Conservation (phyloP, 2,113 vertebrate species). For the Megalops atlanticus region DNA sequence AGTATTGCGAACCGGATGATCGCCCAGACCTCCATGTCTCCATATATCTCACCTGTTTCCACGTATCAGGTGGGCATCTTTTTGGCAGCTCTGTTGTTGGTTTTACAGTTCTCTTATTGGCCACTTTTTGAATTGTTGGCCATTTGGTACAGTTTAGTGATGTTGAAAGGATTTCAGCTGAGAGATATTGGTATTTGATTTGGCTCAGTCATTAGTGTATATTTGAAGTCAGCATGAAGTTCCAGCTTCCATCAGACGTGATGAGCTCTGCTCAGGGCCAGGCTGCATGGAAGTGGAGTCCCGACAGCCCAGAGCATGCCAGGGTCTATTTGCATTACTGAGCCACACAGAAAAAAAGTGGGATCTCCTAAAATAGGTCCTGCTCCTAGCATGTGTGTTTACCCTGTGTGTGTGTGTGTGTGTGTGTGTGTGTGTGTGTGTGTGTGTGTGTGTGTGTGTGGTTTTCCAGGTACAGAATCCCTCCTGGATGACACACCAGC, state of each 20-base stretch:
- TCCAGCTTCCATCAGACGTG: neutral
- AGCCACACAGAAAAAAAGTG: neutral
- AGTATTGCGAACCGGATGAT: conserved; percentile 96
- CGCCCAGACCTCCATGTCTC: conserved; percentile 88
- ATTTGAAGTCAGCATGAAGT: neutral
- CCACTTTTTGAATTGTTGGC: neutral
- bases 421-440: neutral
- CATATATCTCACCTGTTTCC: conserved; percentile 92
- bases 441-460: conserved; percentile 18
- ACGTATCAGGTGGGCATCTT: conserved; percentile 88
- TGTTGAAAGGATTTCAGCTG: neutral
- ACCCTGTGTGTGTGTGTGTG: neutral
- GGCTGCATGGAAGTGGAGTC: neutral
- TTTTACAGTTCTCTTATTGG: neutral
- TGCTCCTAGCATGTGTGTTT: neutral
- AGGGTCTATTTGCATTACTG: neutral
- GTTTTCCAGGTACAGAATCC: conserved; percentile 88
- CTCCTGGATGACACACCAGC: conserved; percentile 97
- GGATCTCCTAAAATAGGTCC: neutral
- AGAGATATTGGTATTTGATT: neutral
- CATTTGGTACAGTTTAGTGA: neutral
- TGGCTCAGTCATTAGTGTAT: neutral
- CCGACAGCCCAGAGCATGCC: neutral
- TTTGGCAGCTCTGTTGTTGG: neutral
- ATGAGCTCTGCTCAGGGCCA: too few relatives aligned